Conservation (phyloP, 2,113 vertebrate species). For the Limanda limanda region DNA sequence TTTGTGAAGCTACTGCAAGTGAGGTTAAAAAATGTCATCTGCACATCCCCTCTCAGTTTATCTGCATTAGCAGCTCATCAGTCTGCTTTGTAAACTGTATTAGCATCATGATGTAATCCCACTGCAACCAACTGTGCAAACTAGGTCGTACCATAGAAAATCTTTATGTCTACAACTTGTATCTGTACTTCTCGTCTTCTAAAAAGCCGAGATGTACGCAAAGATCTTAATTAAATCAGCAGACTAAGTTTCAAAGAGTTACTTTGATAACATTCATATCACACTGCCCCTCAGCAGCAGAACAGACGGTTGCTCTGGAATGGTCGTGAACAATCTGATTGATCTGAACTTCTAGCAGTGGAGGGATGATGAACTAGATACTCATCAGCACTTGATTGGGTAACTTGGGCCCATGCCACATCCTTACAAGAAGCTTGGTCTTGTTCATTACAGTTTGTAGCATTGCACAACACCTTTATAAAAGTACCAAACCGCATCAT, state of each 20-base stretch:
- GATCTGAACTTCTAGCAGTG: neutral
- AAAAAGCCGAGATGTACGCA: conserved; percentile 1
- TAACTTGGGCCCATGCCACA: too few relatives aligned
- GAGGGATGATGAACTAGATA: too few relatives aligned
- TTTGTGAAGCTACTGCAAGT: neutral
- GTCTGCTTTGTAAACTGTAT: conserved; percentile 34
- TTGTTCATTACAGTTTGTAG: too few relatives aligned
- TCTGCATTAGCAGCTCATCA: conserved; percentile 30
- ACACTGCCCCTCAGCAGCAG: neutral
- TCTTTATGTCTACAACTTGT: conserved; percentile 19
- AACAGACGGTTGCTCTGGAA: neutral
- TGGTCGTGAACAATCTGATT: neutral
- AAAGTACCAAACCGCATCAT: too few relatives aligned
- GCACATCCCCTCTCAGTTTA: conserved; percentile 21
- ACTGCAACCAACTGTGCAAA: conserved; percentile 40
- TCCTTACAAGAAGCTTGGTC: too few relatives aligned
- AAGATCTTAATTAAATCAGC: conserved; percentile 27
- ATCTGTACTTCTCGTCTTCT: conserved; percentile 16
- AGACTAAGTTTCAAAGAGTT: conserved; percentile 1
- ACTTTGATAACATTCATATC: neutral
- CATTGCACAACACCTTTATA: too few relatives aligned
- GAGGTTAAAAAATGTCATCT: neutral
- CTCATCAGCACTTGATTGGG: too few relatives aligned
- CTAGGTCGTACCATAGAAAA: conserved; percentile 21
- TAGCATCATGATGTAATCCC: conserved; percentile 47